Percentiles rank a stretch among this genome's conserved stretches.
phyloP scores from a whole-genome alignment of 2,113 vertebrate genomes.

The Pithys albifrons region DNA sequence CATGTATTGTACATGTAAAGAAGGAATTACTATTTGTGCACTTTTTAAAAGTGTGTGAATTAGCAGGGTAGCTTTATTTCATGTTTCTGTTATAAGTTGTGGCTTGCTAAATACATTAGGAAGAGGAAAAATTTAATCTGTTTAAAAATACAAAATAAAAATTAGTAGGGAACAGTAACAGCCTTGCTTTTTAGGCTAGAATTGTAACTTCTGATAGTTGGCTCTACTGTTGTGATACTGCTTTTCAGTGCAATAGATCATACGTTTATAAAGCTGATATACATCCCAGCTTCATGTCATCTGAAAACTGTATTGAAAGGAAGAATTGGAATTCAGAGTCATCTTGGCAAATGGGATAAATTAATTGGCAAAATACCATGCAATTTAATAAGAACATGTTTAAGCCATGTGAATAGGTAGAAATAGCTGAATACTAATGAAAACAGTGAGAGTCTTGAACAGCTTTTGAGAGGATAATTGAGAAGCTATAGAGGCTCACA shows the following conservation, averaged over 20 bases:
- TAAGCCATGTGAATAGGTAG: background rate
- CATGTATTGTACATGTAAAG: background rate
- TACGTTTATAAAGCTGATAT: slow-evolving; percentile 5
- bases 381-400: background rate
- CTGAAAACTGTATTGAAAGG: background rate
- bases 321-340: background rate
- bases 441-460: background rate
- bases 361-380: background rate
- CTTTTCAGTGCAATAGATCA: slow-evolving; percentile 1
- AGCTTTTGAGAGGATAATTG: background rate
- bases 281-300: background rate
- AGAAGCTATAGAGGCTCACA: background rate
- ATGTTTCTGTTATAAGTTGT: background rate
- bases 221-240: background rate
- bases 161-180: background rate
- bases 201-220: background rate
- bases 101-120: background rate
- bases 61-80: background rate
- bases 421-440: background rate
- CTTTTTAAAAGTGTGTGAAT: background rate
- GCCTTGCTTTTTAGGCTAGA: background rate
- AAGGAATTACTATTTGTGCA: background rate
- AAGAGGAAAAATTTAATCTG: background rate
- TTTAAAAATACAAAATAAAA: background rate
- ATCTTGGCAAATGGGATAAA: background rate